Conservation (phyloP, 1,140 invertebrate genomes). For the Cydia splendana region DNA sequence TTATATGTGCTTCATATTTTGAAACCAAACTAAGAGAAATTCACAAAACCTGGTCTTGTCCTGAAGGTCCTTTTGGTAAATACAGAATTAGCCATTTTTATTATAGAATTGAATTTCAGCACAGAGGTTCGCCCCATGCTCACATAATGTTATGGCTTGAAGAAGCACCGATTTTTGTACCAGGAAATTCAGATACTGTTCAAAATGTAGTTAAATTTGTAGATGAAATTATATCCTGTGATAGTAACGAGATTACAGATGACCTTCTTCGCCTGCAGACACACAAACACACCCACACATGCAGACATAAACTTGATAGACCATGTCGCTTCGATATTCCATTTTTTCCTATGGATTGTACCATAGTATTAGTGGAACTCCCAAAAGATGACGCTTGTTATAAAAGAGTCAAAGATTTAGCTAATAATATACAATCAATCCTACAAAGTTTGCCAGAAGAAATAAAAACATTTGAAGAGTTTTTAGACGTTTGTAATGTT, state of each 20-base stretch:
- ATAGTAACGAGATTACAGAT: not conserved
- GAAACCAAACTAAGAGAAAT: not conserved
- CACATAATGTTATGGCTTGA: slow-evolving; percentile 71
- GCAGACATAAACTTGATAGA: not conserved
- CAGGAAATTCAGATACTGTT: not conserved
- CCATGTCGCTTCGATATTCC: not conserved
- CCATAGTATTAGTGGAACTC: not conserved
- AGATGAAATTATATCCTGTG: not conserved
- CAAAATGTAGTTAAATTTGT: not conserved
- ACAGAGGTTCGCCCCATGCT: slow-evolving; percentile 71
- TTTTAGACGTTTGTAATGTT: slow-evolving; percentile 36
- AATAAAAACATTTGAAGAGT: slow-evolving; percentile 29
- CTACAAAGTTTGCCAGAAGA: slow-evolving; percentile 32
- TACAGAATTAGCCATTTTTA: slow-evolving; percentile 43
- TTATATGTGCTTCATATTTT: slow-evolving; percentile 19
- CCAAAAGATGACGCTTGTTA: not conserved
- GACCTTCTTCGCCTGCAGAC: not conserved
- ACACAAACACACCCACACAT: slow-evolving; percentile 17
- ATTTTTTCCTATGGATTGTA: slow-evolving; percentile 41
- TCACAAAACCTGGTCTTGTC: slow-evolving; percentile 11
- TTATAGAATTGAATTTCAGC: slow-evolving; percentile 70
- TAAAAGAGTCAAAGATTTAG: slow-evolving; percentile 27
- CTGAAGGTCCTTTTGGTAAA: slow-evolving; percentile 38
- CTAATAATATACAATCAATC: slow-evolving; percentile 14
- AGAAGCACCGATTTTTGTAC: slow-evolving; percentile 37